Evolutionary conservation across 1,140 invertebrate genomes (phyloP).

Genomic region (Drosophila burlai): DNA sequence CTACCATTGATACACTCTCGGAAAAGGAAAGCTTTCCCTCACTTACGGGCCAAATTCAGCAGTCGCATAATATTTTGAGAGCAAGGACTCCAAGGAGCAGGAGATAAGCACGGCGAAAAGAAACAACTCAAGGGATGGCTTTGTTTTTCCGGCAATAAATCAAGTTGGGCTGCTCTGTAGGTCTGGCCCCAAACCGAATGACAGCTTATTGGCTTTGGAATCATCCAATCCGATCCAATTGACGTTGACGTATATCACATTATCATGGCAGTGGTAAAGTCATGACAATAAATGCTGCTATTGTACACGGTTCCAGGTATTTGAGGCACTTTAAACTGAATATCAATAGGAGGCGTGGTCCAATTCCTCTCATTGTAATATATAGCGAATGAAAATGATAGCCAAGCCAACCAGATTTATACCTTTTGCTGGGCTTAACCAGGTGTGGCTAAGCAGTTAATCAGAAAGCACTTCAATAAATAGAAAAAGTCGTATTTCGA

Average conservation of each 20-base stretch:
- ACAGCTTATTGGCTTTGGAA: slow-evolving; percentile 80
- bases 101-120: slow-evolving; percentile 10
- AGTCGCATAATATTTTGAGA: slow-evolving; percentile 58
- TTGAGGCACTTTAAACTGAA: slow-evolving; percentile 64
- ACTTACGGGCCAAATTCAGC: slow-evolving; percentile 32
- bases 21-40: slow-evolving; percentile 58
- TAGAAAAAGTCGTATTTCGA: neutral
- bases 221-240: slow-evolving; percentile 73
- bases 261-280: slow-evolving; percentile 74
- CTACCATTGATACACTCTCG: slow-evolving; percentile 58
- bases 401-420: slow-evolving; percentile 7
- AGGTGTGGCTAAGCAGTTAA: slow-evolving; percentile 2
- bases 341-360: slow-evolving; percentile 35
- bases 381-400: slow-evolving; percentile 18
- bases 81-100: slow-evolving; percentile 15
- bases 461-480: slow-evolving; percentile 1
- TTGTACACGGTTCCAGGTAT: slow-evolving; percentile 50
- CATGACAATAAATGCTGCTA: slow-evolving; percentile 72
- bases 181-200: slow-evolving; percentile 70
- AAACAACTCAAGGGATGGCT: slow-evolving; percentile 68
- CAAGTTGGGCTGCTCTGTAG: slow-evolving; percentile 57
- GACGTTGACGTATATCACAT: slow-evolving; percentile 82
- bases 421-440: slow-evolving; percentile 5
- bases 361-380: neutral
- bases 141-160: slow-evolving; percentile 80